Evolutionary conservation across 2,888 invertebrate species (phyloP), one percentile per base, ranked within the genome.

Genomic region (Sepioteuthis lessoniana): DNA sequence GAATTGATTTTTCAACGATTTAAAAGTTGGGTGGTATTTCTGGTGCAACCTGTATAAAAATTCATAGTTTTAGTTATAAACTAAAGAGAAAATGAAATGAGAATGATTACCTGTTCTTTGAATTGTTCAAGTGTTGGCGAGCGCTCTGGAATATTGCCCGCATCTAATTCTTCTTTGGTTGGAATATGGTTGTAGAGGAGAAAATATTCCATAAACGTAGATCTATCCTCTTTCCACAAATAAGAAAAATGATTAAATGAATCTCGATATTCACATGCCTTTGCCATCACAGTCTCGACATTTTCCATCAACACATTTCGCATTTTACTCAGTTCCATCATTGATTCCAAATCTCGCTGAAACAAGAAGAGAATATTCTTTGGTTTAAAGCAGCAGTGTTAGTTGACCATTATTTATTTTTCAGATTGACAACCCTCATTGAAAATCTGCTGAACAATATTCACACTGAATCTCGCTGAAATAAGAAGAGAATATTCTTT

Each of bases 121-220:
- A 99, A 99, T 93, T 98, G 98, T 95, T 99, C 98, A 98, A 99
- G 98, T 95, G 98, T 98, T 8, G 99, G 99, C 38, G 98, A 97
- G 95, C 98, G 98, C 60, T 98, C 98, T 94, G 98, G 97, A 0
- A 99, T 98, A 10, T 98, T 98, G 46, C 98, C 98, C 47, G 97
- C 97, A 96, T 98, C 99, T 94, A 98, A 98, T 96, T 98, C 98
- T 95, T 99, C 99, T 94, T 98, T 98, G 97, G 99, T 99, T 96
- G 99, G 99, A 10, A 98, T 97, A 96, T 99, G 98, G 16, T 98
- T 98, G 96, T 99, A 99, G 93, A 97, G 98, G 50, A 99, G 97
- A 97, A 99, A 99, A 97, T 99, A 98, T 95, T 98, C 98, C 98
- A 99, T 98, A 96, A 98, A 98, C 94, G 98, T 98, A 95, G 98